Conservation (phyloP, 2,888 invertebrate species). For the Dendrolimus pini region DNA sequence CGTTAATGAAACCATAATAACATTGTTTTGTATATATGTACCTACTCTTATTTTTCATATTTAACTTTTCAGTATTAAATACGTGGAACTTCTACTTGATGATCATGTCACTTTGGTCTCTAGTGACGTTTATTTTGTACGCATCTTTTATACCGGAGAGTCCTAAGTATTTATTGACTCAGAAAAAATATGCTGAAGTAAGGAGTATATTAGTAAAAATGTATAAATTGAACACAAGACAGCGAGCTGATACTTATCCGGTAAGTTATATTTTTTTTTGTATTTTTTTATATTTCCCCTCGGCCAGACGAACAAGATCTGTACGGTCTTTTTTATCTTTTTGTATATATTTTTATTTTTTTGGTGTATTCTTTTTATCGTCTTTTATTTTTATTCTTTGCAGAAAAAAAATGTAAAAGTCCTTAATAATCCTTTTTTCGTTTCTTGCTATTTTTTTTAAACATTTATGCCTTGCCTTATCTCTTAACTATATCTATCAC, state of each 20-base stretch:
- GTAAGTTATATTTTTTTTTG: conserved; percentile 26
- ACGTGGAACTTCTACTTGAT: conserved; percentile 60
- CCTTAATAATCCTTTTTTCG: too few species aligned
- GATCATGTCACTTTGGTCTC: conserved; percentile 43
- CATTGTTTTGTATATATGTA: too few species aligned
- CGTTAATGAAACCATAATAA: too few species aligned
- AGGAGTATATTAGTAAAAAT: conserved; percentile 40
- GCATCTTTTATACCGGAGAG: conserved; percentile 44
- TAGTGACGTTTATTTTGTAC: conserved; percentile 38
- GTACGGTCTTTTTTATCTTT: too few species aligned
- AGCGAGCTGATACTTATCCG: conserved; percentile 43
- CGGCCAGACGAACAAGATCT: too few species aligned
- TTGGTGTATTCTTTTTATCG: not conserved
- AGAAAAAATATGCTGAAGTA: conserved; percentile 46
- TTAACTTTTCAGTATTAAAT: conserved; percentile 39
- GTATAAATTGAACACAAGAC: conserved; percentile 46
- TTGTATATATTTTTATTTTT: not conserved
- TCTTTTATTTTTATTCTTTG: not conserved
- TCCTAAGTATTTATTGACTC: conserved; percentile 50
- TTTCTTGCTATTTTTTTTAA: too few species aligned
- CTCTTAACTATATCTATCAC: too few species aligned
- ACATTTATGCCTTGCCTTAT: too few species aligned
- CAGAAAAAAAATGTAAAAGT: not conserved
- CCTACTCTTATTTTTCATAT: not conserved
- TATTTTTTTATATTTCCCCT: not conserved